Conservation (phyloP, 30 jellyfish, hydroid and myxozoan genomes). For the Cassiopea xamachana region DNA sequence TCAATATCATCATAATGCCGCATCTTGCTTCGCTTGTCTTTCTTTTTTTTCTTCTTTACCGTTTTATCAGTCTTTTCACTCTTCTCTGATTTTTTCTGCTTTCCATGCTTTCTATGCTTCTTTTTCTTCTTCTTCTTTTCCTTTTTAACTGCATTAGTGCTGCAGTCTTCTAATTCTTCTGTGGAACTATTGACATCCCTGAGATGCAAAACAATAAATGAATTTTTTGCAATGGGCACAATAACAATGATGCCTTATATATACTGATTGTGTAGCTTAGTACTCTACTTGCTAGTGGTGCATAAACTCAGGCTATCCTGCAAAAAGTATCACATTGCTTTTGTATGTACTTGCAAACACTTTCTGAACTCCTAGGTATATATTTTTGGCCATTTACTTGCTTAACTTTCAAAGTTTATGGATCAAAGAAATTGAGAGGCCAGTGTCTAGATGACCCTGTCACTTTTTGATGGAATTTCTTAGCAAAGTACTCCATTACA, state of each 20-base stretch:
- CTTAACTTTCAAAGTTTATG: too few species aligned
- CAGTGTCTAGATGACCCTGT: too few species aligned
- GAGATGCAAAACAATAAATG: background rate
- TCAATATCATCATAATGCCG: conserved; percentile 74
- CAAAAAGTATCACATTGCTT: too few species aligned
- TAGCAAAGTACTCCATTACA: too few species aligned
- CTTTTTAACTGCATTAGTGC: background rate
- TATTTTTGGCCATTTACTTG: too few species aligned
- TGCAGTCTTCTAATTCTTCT: background rate
- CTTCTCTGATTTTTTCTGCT: conserved; percentile 46
- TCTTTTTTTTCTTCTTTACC: conserved; percentile 50
- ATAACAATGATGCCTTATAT: background rate
- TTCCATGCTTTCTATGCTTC: conserved; percentile 61
- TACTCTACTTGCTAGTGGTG: background rate
- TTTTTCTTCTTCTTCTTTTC: conserved; percentile 53
- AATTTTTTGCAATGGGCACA: too few species aligned
- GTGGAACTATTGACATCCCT: background rate
- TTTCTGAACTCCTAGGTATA: too few species aligned
- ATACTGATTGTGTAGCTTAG: background rate
- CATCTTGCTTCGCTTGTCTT: conserved; percentile 33
- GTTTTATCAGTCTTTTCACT: conserved; percentile 62
- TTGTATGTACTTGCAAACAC: too few species aligned
- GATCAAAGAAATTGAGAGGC: too few species aligned
- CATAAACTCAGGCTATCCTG: too few species aligned
- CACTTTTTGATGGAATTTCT: too few species aligned